A percentile compares a stretch with the other conserved stretches of the same genome.
phyloP scores from a whole-genome alignment of 2,888 invertebrate genomes.

The Lepidochitona cinerea region DNA sequence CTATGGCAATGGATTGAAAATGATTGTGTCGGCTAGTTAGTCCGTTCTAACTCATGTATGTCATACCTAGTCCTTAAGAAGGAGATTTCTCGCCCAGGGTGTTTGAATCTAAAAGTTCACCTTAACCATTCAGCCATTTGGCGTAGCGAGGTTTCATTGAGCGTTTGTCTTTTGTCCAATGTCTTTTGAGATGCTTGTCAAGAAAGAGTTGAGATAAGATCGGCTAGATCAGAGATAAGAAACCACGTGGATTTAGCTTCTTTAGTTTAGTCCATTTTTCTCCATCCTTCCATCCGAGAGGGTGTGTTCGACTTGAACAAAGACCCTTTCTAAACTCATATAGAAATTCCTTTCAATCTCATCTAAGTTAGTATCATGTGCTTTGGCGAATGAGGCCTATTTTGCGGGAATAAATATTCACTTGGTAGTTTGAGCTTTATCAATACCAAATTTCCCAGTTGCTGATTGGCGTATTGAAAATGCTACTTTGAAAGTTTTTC shows the following conservation, averaged over 20 bases:
- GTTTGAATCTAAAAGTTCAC: background rate
- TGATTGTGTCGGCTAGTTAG: background rate
- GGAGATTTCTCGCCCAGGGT: background rate
- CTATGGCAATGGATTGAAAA: background rate
- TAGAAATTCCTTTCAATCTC: too few relatives aligned
- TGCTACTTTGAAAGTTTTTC: too few relatives aligned
- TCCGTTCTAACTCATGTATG: background rate
- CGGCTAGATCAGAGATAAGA: background rate
- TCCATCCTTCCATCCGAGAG: too few relatives aligned
- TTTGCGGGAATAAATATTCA: too few relatives aligned
- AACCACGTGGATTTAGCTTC: background rate
- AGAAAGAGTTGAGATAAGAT: background rate
- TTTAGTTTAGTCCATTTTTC: too few relatives aligned
- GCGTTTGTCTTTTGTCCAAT: background rate
- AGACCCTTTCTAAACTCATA: too few relatives aligned
- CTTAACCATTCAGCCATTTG: background rate
- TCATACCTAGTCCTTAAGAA: background rate
- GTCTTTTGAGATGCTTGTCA: background rate
- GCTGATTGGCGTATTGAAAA: too few relatives aligned
- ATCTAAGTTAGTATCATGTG: too few relatives aligned
- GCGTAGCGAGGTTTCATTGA: background rate
- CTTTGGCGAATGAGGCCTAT: too few relatives aligned
- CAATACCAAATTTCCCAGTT: too few relatives aligned
- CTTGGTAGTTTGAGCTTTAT: too few relatives aligned
- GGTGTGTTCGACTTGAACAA: too few relatives aligned